Evolutionary conservation across 2,113 vertebrate genomes (phyloP).

Genomic region (Zosterops borbonicus): DNA sequence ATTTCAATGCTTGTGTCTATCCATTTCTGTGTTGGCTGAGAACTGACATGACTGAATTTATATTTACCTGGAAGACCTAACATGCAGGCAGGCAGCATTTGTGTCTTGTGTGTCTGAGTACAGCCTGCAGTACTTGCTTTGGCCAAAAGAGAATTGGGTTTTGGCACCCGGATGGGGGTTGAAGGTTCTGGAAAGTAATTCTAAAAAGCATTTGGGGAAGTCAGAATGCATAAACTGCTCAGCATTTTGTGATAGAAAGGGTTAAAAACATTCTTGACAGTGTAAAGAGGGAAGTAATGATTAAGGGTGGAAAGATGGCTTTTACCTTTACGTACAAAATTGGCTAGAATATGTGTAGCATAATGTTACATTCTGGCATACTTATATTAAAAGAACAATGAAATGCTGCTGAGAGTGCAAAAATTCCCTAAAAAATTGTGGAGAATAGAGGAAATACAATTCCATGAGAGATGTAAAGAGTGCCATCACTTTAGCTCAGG

Average conservation of each 20-base stretch:
- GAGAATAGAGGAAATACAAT: background rate
- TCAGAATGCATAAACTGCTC: background rate
- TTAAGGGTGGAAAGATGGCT: background rate
- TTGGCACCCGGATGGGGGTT: background rate
- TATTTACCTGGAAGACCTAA: background rate
- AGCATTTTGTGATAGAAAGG: background rate
- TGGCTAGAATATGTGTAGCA: background rate
- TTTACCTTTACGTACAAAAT: background rate
- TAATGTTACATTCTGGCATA: background rate
- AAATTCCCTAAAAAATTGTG: background rate
- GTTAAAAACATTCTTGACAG: background rate
- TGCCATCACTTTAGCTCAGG: background rate
- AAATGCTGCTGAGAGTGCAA: background rate
- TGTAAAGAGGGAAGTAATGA: background rate
- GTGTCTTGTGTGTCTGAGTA: background rate
- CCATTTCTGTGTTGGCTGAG: background rate
- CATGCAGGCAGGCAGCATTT: fast-evolving
- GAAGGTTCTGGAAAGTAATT: background rate
- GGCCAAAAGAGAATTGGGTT: background rate
- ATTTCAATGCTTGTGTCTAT: background rate
- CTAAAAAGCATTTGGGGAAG: background rate
- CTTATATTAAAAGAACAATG: background rate
- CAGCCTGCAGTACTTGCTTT: background rate
- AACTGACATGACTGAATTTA: background rate
- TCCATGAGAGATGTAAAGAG: background rate